A percentile compares a stretch with the other conserved stretches of the same genome.
phyloP scores from a whole-genome alignment of 2,888 invertebrate species.

The Bhutanitis thaidina region DNA sequence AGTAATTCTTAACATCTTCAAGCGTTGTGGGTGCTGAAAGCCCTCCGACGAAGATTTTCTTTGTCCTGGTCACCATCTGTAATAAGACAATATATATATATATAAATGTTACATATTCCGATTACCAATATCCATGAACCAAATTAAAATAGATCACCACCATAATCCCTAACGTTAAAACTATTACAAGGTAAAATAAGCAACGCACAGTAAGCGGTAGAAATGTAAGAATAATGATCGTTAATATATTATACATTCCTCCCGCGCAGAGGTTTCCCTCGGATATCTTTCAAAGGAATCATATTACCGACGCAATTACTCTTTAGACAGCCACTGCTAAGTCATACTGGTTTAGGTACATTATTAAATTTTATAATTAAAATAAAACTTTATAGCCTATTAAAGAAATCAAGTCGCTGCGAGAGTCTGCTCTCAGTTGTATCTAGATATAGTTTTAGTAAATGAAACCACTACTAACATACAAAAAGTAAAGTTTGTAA shows the following conservation, averaged over 20 bases:
- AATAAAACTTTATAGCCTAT: no score
- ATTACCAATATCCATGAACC: no score
- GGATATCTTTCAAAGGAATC: constrained; percentile 51
- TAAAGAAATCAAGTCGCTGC: no score
- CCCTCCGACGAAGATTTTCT: constrained; percentile 99
- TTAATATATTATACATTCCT: constrained; percentile 67
- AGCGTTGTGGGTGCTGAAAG: constrained; percentile 99
- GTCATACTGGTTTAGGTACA: constrained; percentile 2
- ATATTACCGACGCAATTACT: constrained; percentile 37
- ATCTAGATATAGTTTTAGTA: no score
- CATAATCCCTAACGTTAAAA: constrained; percentile 43
- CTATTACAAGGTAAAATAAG: constrained; percentile 39
- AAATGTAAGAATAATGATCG: constrained; percentile 65
- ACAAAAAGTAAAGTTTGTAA: constrained; percentile 48
- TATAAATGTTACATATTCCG: no score
- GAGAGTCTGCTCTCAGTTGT: no score
- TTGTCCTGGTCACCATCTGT: constrained; percentile 99
- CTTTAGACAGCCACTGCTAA: constrained; percentile 15
- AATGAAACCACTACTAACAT: constrained; percentile 36
- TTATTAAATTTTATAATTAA: no score
- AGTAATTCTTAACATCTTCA: constrained; percentile 99
- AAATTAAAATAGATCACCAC: no score
- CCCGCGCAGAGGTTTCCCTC: constrained; percentile 42
- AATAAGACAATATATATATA: constrained; percentile 61
- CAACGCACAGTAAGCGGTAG: constrained; percentile 36